Conservation (phyloP, 2,113 vertebrate genomes). For the Dipodomys ordii region DNA sequence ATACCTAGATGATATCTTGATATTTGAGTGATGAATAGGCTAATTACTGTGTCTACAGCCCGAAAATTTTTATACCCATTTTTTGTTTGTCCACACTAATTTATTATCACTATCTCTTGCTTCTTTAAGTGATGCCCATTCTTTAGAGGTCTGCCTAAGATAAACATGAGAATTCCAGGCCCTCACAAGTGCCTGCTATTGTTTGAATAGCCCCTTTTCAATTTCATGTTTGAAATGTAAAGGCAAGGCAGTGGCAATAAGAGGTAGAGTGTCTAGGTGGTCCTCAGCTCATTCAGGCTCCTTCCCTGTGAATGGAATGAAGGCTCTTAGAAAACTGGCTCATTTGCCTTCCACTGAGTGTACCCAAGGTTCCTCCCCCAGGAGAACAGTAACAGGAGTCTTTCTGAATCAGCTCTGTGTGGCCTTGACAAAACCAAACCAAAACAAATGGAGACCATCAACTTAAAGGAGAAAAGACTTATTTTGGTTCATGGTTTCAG, state of each 20-base stretch:
- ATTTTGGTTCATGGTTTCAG: background rate
- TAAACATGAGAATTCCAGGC: background rate
- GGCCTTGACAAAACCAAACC: background rate
- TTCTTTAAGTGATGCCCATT: background rate
- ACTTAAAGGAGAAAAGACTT: background rate
- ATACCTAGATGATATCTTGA: background rate
- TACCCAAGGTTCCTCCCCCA: background rate
- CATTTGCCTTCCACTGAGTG: fast-evolving
- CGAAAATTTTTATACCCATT: background rate
- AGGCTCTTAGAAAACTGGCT: background rate
- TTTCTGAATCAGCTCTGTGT: background rate
- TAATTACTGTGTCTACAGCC: background rate
- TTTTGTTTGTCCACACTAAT: background rate
- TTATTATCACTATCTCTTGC: background rate
- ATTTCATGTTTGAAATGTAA: background rate
- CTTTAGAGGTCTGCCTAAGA: background rate
- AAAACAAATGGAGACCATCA: background rate
- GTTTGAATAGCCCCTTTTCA: background rate
- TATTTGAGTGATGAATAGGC: background rate
- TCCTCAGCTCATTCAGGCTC: background rate
- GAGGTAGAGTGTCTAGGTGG: background rate
- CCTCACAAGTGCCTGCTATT: background rate
- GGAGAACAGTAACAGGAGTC: background rate
- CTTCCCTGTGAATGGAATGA: background rate
- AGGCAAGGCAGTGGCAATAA: background rate